Conservation (phyloP, 2,888 invertebrate species). For the Lepidochitona cinerea region DNA sequence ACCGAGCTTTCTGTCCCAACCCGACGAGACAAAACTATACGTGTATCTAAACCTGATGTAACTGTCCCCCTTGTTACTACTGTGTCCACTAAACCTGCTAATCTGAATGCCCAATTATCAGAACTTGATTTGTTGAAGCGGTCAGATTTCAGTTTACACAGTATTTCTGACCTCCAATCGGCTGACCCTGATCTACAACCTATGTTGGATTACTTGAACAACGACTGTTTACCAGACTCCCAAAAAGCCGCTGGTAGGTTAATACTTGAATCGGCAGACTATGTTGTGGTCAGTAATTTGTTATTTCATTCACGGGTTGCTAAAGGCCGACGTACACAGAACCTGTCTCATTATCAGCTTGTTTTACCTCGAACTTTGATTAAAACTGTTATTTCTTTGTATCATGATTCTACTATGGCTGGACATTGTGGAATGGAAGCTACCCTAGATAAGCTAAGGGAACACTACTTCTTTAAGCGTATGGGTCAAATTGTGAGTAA, state of each 20-base stretch:
- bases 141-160: background rate
- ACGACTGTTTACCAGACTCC: constrained; percentile 18
- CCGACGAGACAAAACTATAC: no score
- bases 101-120: no score
- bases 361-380: constrained; percentile 8
- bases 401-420: constrained; percentile 11
- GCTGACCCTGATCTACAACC: constrained; percentile 15
- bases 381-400: background rate
- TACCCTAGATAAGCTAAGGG: constrained; percentile 11
- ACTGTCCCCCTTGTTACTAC: no score
- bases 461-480: constrained; percentile 4
- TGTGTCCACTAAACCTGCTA: no score
- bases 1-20: background rate
- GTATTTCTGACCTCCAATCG: constrained; percentile 14
- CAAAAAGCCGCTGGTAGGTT: constrained; percentile 22
- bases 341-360: constrained; percentile 10
- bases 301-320: constrained; percentile 12
- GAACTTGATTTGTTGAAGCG: background rate
- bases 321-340: constrained; percentile 8
- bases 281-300: background rate
- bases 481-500: background rate
- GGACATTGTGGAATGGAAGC: constrained; percentile 14
- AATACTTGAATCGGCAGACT: background rate
- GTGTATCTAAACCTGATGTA: no score
- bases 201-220: constrained; percentile 15